Base-by-base conservation (phyloP, 2,113 vertebrate genomes). In the Oenanthe melanoleuca region DNA sequence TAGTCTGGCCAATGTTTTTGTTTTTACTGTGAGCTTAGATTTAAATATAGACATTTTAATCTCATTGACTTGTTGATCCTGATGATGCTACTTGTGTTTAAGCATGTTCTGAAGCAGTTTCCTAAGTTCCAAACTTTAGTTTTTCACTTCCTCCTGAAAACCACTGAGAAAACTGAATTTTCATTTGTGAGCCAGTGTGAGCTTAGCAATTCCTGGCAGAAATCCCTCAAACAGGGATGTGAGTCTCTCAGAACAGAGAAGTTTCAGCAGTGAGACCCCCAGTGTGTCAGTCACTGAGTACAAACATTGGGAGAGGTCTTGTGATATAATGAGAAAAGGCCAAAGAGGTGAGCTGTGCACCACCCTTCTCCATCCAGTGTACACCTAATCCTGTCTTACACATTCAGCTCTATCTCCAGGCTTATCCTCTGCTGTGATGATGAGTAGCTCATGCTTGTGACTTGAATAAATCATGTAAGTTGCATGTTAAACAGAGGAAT, bases 331-430 rank as follows among this genome's bases (percentile, higher is more conserved):
- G 86, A 92, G 72, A 94, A 86, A 78, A 95, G 88, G 86, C 75
- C 49, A 3, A 37, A 80, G 52, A 84, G 88, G 80, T 67, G 83
- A 88, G 44, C 77, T 74, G 56, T 71, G 88, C 80, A 78, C 63
- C 88, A 78, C 53, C 14, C 60, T 44, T 28, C 92, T 91, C 84
- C 69, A 84, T 44, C 79, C 91, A 88, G 2, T 3, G 86, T 90
- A 91, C 92, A 91, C 92, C 86, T 96, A 94, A 96, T 94, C 88
- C 95, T 56, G 56, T 31, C 77, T 93, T 96, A 25, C 80, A 78
- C 86, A 74, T 94, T 93, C 82, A 96, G 0, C 64, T 90, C 69
- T 63, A 11, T 90, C 91, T 95, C 75, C 77, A 74, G 88, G 91
- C 66, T 94, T 94, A 90, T 86, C 80, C 52, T 93, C 80, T 93